Evolutionary conservation across 2,888 invertebrate species (phyloP), one percentile per base, ranked within the genome.

Genomic region (Melangyna quadrimaculata): DNA sequence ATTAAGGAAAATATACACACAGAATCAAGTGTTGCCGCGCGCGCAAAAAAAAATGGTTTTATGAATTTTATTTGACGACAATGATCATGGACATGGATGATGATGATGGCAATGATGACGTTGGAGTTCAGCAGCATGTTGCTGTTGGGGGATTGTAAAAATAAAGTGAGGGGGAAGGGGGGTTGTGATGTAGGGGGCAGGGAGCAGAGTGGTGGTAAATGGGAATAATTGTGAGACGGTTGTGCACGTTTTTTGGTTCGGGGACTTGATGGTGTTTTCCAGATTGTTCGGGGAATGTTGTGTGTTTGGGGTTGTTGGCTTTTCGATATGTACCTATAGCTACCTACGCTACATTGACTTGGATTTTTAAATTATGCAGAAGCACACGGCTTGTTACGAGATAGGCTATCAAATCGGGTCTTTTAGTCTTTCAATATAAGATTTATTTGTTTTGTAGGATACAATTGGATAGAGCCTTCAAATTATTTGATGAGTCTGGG

Each of bases 291-390:
- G 51, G 22, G 67, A 67, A 67, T 67, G 67, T 67, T 89, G 90
- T 89, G 45, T 45, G 89, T n/a, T n/a, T 90, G 90, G 90, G 90
- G 90, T 90, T 90, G 89, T 89, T 90, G 90, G 90, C 90, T 90
- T 90, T 89, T 90, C 81, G 79, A 87, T 57, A 48, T 35, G 74
- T 70, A 17, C 67, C 70, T 27, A 37, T 10, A 35, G n/a, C 9
- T 14, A 3, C 4, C 3, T 4, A 43, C 19, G 3, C 17, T 43
- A 43, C 40, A 61, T 45, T 57, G 57, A 57, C 14, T 32, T 45
- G 29, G 48, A 65, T 65, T 65, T 65, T 19, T 19, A 65, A 65
- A 22, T 48, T 67, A 48, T 63, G 35, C 29, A 57, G 12, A n/a
- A 12, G 14, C 22, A 48, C 22, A 32, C 17, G 29, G 10, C 55